Conservation (phyloP, 2,797 vertebrate species). For the Oceanodroma leucorhoa region DNA sequence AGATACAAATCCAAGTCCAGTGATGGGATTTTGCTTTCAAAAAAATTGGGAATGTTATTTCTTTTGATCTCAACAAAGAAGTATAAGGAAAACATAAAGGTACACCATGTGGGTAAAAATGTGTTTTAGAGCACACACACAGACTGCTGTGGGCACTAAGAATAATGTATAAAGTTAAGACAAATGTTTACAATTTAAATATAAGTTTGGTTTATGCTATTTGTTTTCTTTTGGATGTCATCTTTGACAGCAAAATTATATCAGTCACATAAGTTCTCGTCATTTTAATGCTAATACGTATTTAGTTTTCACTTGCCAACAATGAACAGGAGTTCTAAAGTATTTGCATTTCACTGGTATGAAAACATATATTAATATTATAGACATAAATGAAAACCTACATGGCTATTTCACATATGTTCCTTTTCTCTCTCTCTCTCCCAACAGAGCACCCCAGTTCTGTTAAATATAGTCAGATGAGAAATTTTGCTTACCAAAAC, state of each 20-base stretch:
- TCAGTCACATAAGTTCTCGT: not conserved
- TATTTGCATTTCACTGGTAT: not conserved
- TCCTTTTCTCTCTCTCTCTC: not conserved
- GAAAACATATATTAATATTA: not conserved
- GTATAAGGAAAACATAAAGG: not conserved
- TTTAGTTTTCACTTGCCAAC: not conserved
- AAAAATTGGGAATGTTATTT: not conserved
- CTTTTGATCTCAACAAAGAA: not conserved
- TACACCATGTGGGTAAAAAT: not conserved
- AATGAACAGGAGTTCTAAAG: not conserved
- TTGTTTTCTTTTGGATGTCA: not conserved
- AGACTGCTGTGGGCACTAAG: not conserved
- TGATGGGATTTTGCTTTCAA: not conserved
- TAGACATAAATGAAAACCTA: not conserved
- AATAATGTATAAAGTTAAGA: not conserved
- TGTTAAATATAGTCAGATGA: not conserved
- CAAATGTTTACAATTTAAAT: not conserved
- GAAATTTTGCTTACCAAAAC: not conserved
- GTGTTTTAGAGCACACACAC: not conserved
- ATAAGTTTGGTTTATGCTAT: not conserved
- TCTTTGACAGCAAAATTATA: not conserved
- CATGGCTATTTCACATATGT: accelerated
- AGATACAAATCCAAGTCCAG: not conserved
- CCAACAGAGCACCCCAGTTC: not conserved
- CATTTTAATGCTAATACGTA: not conserved